Conservation (phyloP, 2,888 invertebrate genomes). For the Busseola fusca region DNA sequence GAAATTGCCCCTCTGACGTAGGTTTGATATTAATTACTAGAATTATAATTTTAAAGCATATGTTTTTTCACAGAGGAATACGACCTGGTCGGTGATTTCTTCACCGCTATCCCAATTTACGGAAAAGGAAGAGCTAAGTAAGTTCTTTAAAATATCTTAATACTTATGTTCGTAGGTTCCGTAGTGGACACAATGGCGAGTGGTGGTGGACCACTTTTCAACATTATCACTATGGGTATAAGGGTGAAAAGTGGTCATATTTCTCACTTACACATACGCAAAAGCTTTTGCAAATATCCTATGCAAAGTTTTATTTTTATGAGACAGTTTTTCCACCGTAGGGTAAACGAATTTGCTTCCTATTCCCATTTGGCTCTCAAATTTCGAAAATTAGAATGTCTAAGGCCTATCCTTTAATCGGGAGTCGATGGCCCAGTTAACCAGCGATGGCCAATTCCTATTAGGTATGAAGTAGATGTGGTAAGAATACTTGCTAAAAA, state of each 20-base stretch:
- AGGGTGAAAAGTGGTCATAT: not conserved
- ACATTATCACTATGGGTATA: not conserved
- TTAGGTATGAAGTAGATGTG: not conserved
- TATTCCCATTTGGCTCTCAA: not conserved
- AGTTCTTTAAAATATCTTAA: constrained; percentile 53
- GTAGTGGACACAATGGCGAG: not conserved
- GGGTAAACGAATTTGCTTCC: not conserved
- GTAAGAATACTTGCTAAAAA: no score
- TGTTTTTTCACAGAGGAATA: constrained; percentile 73
- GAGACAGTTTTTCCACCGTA: not conserved
- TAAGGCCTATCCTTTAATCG: not conserved
- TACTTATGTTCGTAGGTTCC: not conserved
- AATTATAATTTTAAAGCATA: not conserved
- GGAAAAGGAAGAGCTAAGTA: constrained; percentile 80
- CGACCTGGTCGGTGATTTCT: constrained; percentile 76
- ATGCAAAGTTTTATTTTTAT: not conserved
- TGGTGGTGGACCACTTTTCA: not conserved
- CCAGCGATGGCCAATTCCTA: not conserved
- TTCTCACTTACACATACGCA: not conserved
- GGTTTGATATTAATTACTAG: not conserved
- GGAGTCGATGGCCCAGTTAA: not conserved
- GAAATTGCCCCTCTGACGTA: not conserved
- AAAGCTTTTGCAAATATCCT: not conserved
- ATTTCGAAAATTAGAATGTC: not conserved
- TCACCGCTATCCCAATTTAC: constrained; percentile 79